phyloP scores from a whole-genome alignment of 2,888 invertebrate species.

The Eupithecia centaureata region DNA sequence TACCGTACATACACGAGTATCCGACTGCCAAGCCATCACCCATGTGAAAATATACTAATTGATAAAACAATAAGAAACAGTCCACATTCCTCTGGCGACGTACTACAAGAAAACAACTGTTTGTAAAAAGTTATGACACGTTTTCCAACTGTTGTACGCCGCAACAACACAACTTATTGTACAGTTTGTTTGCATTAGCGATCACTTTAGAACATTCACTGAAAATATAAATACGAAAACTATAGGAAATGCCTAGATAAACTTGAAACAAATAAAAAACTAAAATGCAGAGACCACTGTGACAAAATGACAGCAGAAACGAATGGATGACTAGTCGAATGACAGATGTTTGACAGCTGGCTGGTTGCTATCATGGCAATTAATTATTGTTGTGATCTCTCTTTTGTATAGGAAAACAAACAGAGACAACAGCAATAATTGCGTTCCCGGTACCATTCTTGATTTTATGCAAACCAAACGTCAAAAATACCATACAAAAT shows the following conservation, averaged over 20 bases:
- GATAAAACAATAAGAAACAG: slow-evolving; percentile 71
- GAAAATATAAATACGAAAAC: slow-evolving; percentile 70
- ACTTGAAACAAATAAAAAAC: slow-evolving; percentile 79
- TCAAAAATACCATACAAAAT: slow-evolving; percentile 45
- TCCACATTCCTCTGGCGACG: slow-evolving; percentile 75
- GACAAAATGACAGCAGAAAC: slow-evolving; percentile 57
- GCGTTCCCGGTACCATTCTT: slow-evolving; percentile 14
- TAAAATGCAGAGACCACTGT: slow-evolving; percentile 73
- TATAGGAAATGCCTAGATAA: slow-evolving; percentile 64
- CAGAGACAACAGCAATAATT: slow-evolving; percentile 3
- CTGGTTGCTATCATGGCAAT: background rate
- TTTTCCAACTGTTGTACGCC: slow-evolving; percentile 67
- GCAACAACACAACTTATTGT: slow-evolving; percentile 56
- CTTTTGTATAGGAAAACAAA: background rate
- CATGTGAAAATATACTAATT: slow-evolving; percentile 80
- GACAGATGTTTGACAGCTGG: slow-evolving; percentile 30
- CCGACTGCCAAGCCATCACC: slow-evolving; percentile 84
- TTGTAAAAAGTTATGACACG: slow-evolving; percentile 77
- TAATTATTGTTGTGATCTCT: slow-evolving; percentile 22
- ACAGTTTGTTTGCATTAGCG: slow-evolving; percentile 66
- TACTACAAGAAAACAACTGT: slow-evolving; percentile 74
- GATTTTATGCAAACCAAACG: slow-evolving; percentile 17
- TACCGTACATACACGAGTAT: slow-evolving; percentile 76
- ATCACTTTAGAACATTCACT: slow-evolving; percentile 55
- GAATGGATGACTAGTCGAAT: slow-evolving; percentile 24